Evolutionary conservation across 2,888 invertebrate genomes (phyloP), one percentile per base, ranked within the genome.

Genomic region (Tipula vernalis): DNA sequence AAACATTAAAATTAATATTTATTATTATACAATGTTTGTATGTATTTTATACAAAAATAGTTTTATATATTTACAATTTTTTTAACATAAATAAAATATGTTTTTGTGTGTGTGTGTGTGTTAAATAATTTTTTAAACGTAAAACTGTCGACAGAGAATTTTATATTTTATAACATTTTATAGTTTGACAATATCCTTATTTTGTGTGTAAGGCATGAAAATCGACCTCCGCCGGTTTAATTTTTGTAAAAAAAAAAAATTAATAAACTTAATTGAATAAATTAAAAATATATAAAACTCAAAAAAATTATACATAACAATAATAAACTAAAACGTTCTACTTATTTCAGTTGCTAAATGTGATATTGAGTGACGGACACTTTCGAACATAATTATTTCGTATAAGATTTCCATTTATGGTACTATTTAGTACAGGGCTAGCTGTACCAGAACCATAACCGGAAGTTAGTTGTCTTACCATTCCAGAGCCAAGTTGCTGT

Each of bases 401-500:
- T 86, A 92, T 89, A n/a, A 91, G 93, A 90, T 91, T 92, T 92
- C 93, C 93, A 90, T 93, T 93, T 88, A 93, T 90, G 88, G 90
- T 92, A 89, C 92, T 90, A 87, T 93, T 92, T 89, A 92, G 93
- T 91, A 92, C 92, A 90, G 93, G 93, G 93, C 93, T 94, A 92
- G 94, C 94, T 92, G 93, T 94, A 90, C 93, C 93, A 91, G 94
- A 93, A 92, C 94, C 93, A 86, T 51, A 86, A 39, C 86, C 57
- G 51, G 86, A 86, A 90, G 94, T 94, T 92, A 95, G 93, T 93
- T 95, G 95, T 94, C 97, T 97, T 96, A 97, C 97, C 96, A 98
- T 96, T 94, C 97, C 97, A 92, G 96, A 95, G 94, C 97, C 96
- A 91, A 98, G 93, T 92, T 97, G 97, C 91, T 97, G 97, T 89